phyloP scores from a whole-genome alignment of 2,797 vertebrate genomes.

The Meriones psammophilus region DNA sequence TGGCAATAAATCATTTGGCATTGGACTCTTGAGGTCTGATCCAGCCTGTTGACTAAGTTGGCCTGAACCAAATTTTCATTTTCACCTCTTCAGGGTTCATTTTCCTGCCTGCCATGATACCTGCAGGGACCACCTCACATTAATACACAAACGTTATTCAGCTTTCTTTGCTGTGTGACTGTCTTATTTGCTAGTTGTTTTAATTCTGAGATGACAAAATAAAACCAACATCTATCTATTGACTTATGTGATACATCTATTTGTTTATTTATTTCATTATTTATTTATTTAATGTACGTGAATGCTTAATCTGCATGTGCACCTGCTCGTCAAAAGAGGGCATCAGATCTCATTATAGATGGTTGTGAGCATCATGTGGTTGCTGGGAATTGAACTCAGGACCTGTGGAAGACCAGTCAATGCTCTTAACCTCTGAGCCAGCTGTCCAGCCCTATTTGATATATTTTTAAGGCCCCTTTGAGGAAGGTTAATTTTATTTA shows the following conservation, averaged over 20 bases:
- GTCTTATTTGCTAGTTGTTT: not conserved
- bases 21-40: not conserved
- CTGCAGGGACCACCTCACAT: no score
- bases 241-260: no score
- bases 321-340: no score
- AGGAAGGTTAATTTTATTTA: not conserved
- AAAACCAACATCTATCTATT: not conserved
- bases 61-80: not conserved
- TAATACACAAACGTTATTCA: not conserved
- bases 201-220: not conserved
- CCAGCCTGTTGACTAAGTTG: not conserved
- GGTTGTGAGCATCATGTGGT: no score
- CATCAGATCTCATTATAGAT: no score
- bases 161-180: not conserved
- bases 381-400: no score
- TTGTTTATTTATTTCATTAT: no score
- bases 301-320: no score
- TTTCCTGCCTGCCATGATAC: not conserved
- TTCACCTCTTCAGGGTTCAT: not conserved
- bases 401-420: no score
- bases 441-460: not conserved
- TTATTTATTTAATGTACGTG: no score
- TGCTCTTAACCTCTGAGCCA: no score
- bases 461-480: not conserved
- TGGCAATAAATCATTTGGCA: not conserved